Base-by-base conservation (phyloP, 2,888 invertebrate genomes). In the Molanna angustata region DNA sequence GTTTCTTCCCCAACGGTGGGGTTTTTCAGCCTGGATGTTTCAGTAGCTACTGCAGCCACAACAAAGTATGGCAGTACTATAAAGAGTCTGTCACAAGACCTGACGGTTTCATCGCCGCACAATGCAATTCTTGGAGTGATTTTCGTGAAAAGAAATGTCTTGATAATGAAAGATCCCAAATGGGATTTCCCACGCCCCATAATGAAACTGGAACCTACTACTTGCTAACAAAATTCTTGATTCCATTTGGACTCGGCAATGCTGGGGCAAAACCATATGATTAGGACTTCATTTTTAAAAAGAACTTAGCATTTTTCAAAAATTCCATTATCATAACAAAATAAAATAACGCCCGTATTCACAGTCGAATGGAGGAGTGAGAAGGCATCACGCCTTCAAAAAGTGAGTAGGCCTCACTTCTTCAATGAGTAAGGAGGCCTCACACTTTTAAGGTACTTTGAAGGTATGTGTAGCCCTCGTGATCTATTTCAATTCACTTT, bases 1-100 rank as follows among this genome's bases (percentile, higher is more conserved):
- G 79, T 63, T 79, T 78, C 62, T 79, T 73, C 64, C 78, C 79
- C 1, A 80, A 80, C 61, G 73, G 75, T 4, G 79, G 79, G 6
- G 66, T 62, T 13, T 66, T 68, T 3, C 80, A 80, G 61, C 78
- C 78, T 1, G 75, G 76, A 18, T 76, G 76, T 51, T 62, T 66
- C 4, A 59, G 65, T 19, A 54, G 68, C 14, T 37, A 58, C 14
- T 57, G 57, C 51, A 51, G 44, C 19, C 57, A 57, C 41, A 48
- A 42, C 32, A 35, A 54, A 14, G 54, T 45, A 4, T 57, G 54
- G 50, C 13, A 33, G 20, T 42, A 51, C 7, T 57, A 20, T 17
- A 45, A 43, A 14, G 57, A 50, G 14, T 51, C 54, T 7, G 43
- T 57, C 2, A 33, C 44, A 31, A 11, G 11, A 14, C 37, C 21